These are phyloP conservation scores for Anser brachyrhynchus DNA, from an alignment of 2,113 vertebrate genomes.

Conservation along the genomic window DNA sequence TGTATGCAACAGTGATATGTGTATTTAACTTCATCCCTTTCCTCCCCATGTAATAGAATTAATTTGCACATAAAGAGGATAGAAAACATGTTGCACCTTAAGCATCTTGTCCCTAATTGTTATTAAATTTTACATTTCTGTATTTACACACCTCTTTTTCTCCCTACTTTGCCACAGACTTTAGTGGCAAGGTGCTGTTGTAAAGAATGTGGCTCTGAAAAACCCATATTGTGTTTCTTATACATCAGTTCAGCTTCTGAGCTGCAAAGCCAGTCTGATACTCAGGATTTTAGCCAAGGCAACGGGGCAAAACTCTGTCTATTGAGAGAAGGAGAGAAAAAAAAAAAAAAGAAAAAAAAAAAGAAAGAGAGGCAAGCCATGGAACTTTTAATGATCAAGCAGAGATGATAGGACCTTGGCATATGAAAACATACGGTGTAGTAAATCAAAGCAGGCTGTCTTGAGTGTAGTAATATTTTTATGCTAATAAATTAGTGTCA, in stretches of 20 bases:
- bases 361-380: not conserved
- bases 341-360: not conserved
- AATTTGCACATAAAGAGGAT: not conserved
- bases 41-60: not conserved
- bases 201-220: not conserved
- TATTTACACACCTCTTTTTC: fast-evolving
- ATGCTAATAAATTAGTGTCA: slow-evolving; percentile 68
- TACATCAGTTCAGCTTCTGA: not conserved
- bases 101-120: not conserved
- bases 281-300: slow-evolving; percentile 19
- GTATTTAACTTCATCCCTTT: not conserved
- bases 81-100: not conserved
- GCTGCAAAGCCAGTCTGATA: not conserved
- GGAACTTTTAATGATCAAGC: slow-evolving; percentile 39
- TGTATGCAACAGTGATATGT: not conserved
- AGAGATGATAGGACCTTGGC: slow-evolving; percentile 59
- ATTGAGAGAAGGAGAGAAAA: not conserved
- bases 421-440: slow-evolving; percentile 28
- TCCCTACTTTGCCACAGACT: not conserved
- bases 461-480: slow-evolving; percentile 52
- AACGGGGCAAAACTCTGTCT: not conserved
- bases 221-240: not conserved
- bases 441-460: slow-evolving; percentile 61
- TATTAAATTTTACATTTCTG: not conserved
- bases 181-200: not conserved